These are phyloP conservation scores for Lophotriccus pileatus DNA, from an alignment of 2,797 vertebrate genomes.

Conservation along the genomic window DNA sequence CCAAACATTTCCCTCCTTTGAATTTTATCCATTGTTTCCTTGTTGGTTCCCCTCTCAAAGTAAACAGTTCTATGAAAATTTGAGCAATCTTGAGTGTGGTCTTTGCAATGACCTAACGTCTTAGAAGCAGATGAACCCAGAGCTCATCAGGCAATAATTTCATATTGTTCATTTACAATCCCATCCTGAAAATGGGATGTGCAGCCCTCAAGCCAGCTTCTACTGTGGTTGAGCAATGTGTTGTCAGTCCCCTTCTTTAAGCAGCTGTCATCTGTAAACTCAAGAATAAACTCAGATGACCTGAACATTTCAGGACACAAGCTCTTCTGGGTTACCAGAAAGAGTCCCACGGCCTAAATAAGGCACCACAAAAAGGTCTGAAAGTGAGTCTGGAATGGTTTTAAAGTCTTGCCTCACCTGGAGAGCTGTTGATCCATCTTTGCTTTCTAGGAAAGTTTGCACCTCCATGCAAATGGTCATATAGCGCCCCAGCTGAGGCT, in stretches of 20 bases:
- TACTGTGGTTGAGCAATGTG: neutral
- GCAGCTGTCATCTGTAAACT: neutral
- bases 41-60: neutral
- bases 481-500: neutral
- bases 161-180: neutral
- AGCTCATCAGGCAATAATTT: neutral
- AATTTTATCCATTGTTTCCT: neutral
- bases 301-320: neutral
- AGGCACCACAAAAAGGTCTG: neutral
- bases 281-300: neutral
- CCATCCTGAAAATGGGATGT: neutral
- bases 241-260: neutral
- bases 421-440: neutral
- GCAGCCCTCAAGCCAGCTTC: neutral
- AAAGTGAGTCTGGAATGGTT: neutral
- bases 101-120: neutral
- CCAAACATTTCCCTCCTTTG: neutral
- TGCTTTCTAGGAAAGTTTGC: neutral
- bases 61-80: conserved; percentile 31
- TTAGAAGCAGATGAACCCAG: neutral
- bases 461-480: neutral
- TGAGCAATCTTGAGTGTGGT: conserved; percentile 4
- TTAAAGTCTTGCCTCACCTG: neutral
- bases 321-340: neutral
- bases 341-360: neutral